phyloP scores from a whole-genome alignment of 2,888 invertebrate species.

The Agriopis aurantiaria region DNA sequence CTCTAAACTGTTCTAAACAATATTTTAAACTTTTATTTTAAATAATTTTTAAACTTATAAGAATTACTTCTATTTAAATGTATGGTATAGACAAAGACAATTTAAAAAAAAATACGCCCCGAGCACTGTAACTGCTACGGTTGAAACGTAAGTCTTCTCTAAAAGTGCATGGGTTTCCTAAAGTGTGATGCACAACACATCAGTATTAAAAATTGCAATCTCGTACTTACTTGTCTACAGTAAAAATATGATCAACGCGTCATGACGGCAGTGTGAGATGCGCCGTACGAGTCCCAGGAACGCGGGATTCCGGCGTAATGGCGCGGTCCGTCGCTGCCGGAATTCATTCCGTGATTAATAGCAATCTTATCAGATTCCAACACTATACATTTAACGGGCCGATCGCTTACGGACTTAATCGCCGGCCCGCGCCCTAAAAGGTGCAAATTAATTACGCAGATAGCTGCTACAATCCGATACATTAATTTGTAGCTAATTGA shows the following conservation, averaged over 20 bases:
- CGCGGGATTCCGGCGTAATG: constrained; percentile 56
- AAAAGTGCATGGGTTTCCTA: too few relatives aligned
- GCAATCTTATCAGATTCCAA: constrained; percentile 76
- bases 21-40: too few relatives aligned
- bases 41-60: too few relatives aligned
- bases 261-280: neutral
- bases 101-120: too few relatives aligned
- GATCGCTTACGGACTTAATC: constrained; percentile 66
- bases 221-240: too few relatives aligned
- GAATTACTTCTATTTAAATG: too few relatives aligned
- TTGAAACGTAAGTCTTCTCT: too few relatives aligned
- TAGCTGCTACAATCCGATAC: constrained; percentile 66
- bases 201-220: too few relatives aligned
- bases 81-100: too few relatives aligned
- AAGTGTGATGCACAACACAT: too few relatives aligned
- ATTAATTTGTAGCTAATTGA: constrained; percentile 69
- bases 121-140: too few relatives aligned
- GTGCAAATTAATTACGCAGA: constrained; percentile 77
- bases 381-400: constrained; percentile 68
- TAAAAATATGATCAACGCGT: neutral
- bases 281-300: constrained; percentile 5
- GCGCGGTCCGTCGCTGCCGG: constrained; percentile 58
- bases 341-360: constrained; percentile 73
- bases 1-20: too few relatives aligned
- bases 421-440: constrained; percentile 63